A percentile compares a stretch with the other conserved stretches of the same genome.
These are phyloP conservation scores for Pampusana beccarii DNA, from an alignment of 2,113 vertebrate genomes.

Conservation along the genomic window DNA sequence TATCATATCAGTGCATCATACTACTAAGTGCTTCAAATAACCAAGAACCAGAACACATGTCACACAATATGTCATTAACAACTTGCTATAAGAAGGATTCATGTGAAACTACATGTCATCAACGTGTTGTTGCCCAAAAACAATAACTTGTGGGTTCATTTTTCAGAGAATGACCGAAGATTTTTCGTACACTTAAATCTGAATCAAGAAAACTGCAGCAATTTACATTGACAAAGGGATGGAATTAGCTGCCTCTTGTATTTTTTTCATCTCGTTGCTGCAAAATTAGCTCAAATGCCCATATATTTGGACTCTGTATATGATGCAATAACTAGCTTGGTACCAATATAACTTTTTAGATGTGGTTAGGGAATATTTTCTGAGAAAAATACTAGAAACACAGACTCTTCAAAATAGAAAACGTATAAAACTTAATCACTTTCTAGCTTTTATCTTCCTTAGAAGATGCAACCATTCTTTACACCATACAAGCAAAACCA, in stretches of 20 bases:
- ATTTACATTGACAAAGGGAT: not conserved
- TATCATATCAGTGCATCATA: conserved; percentile 3
- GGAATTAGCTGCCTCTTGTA: not conserved
- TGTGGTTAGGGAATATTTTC: not conserved
- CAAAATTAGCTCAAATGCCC: not conserved
- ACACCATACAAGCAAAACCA: not conserved
- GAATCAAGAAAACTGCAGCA: not conserved
- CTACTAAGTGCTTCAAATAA: conserved; percentile 46
- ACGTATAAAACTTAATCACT: not conserved
- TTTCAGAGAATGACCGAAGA: not conserved
- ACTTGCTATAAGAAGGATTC: conserved; percentile 14
- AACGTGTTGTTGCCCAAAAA: conserved; percentile 1
- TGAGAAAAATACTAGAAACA: not conserved
- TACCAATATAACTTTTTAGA: not conserved
- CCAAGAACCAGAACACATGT: not conserved
- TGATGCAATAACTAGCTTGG: not conserved
- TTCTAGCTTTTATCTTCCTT: not conserved
- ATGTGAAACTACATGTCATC: not conserved
- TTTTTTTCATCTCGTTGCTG: not conserved
- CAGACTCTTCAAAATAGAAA: not conserved
- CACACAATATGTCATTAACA: conserved; percentile 4
- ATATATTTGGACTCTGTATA: not conserved
- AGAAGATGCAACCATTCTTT: not conserved
- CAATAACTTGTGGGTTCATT: not conserved
- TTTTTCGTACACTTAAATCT: not conserved